phyloP scores from a whole-genome alignment of 2,797 vertebrate species.

The Notolabrus celidotus region DNA sequence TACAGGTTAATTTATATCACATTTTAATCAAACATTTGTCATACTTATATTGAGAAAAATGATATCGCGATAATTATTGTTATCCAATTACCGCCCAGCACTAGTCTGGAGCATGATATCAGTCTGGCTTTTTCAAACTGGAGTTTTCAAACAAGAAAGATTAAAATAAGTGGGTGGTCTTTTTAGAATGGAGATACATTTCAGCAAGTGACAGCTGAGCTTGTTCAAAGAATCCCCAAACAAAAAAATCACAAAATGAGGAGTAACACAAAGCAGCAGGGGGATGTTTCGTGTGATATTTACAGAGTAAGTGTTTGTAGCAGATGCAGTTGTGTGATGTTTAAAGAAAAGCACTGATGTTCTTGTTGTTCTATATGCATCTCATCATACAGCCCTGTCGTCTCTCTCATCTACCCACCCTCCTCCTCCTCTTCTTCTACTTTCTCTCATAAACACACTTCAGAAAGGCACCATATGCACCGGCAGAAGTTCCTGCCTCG shows the following conservation, averaged over 20 bases:
- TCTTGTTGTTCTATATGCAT: slow-evolving; percentile 32
- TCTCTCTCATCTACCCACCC: not conserved
- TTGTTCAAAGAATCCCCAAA: not conserved
- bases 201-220: not conserved
- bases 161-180: not conserved
- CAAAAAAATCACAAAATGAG: not conserved
- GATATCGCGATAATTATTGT: too few species aligned
- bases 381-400: not conserved
- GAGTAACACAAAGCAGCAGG: not conserved
- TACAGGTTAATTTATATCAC: too few species aligned
- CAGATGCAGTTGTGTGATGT: slow-evolving; percentile 2
- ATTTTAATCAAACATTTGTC: too few species aligned
- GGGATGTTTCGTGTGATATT: slow-evolving; percentile 16
- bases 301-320: slow-evolving; percentile 1
- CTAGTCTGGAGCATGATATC: not conserved
- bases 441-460: slow-evolving; percentile 39
- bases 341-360: slow-evolving; percentile 8
- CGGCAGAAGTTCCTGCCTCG: slow-evolving; percentile 50
- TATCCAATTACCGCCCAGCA: too few species aligned
- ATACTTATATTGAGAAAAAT: too few species aligned
- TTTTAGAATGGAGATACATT: not conserved
- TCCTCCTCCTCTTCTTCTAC: slow-evolving; percentile 7
- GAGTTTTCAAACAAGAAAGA: not conserved
- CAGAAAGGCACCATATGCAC: slow-evolving; percentile 46
- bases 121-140: not conserved